Conservation (phyloP, 2,888 invertebrate species). For the Pharmacophagus antenor region DNA sequence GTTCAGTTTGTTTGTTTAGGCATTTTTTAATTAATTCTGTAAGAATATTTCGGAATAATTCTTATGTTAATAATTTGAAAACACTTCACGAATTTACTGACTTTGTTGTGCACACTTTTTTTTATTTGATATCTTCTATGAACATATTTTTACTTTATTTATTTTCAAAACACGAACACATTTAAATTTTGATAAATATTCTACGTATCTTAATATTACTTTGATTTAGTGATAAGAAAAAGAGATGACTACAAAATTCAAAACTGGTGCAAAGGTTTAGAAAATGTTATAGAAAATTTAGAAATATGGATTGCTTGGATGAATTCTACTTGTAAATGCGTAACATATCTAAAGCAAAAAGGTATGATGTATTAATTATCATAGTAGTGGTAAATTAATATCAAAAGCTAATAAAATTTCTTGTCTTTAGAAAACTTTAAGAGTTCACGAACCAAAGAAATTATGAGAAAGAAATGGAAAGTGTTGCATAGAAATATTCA, state of each 20-base stretch:
- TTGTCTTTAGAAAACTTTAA: constrained; percentile 33
- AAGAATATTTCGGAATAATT: too few relatives aligned
- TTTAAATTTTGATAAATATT: not conserved
- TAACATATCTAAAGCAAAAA: constrained; percentile 42
- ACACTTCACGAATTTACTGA: too few relatives aligned
- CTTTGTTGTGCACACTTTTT: too few relatives aligned
- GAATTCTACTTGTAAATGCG: constrained; percentile 44
- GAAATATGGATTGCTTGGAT: constrained; percentile 64
- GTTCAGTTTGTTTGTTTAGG: too few relatives aligned
- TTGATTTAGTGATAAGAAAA: constrained; percentile 38
- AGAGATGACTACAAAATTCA: constrained; percentile 40
- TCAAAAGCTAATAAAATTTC: not conserved
- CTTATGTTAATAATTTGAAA: too few relatives aligned
- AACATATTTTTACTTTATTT: not conserved
- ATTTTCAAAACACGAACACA: too few relatives aligned
- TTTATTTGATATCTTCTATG: not conserved
- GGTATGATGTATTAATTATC: constrained; percentile 33
- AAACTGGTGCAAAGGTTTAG: constrained; percentile 56
- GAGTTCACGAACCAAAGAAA: constrained; percentile 19
- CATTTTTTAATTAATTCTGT: too few relatives aligned
- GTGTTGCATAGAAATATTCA: constrained; percentile 46
- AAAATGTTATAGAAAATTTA: constrained; percentile 50
- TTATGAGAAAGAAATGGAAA: constrained; percentile 39
- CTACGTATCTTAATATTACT: constrained; percentile 2
- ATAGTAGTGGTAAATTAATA: not conserved